phyloP scores from a whole-genome alignment of 2,113 vertebrate genomes.

The Spea multiplicata region DNA sequence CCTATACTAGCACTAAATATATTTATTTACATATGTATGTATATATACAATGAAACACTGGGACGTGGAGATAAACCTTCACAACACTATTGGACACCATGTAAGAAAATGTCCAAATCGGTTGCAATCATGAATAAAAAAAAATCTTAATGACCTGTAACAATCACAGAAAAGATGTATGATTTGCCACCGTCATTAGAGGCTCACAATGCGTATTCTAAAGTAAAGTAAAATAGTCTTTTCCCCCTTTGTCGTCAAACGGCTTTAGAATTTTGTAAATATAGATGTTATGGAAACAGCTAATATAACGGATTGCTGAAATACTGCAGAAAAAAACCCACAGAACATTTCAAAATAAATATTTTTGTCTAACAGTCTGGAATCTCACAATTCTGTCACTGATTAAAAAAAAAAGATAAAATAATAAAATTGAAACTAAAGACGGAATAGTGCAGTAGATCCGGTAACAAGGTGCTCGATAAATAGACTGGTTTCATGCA shows the following conservation, averaged over 20 bases:
- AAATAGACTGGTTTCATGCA: constrained; percentile 21
- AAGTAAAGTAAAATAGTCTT: background rate
- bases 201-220: no score
- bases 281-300: constrained; percentile 18
- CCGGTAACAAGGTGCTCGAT: constrained; percentile 27
- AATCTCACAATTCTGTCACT: constrained; percentile 20
- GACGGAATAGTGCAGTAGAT: constrained; percentile 8
- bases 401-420: constrained; percentile 31
- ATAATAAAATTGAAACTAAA: background rate
- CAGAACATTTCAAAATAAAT: constrained; percentile 31
- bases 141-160: no score
- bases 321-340: constrained; percentile 33
- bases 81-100: no score
- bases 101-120: no score
- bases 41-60: no score
- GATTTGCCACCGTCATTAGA: no score
- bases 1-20: no score
- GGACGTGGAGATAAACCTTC: no score
- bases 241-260: background rate
- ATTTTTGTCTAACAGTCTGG: constrained; percentile 26
- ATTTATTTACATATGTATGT: no score
- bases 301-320: constrained; percentile 20
- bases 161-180: no score
- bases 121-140: no score
- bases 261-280: constrained; percentile 12